Base-by-base conservation (phyloP, 2,888 invertebrate genomes). In the Trichopoda pennipes region DNA sequence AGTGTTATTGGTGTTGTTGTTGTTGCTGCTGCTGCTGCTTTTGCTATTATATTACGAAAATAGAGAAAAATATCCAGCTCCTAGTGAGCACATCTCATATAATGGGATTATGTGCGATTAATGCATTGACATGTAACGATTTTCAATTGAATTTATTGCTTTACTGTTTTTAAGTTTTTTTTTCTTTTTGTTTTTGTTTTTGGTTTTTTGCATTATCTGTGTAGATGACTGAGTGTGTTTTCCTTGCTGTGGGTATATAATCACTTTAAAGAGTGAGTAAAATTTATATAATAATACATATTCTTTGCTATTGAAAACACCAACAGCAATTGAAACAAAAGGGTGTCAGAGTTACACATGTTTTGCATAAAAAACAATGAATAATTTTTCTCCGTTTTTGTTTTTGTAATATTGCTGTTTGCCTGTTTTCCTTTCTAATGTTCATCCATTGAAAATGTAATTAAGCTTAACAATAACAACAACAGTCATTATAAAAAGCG, bases 81-180 rank as follows among this genome's bases (percentile, higher is more conserved):
- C 60, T 80, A 68, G 80, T 83, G 80, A 74, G 88, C 85, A n/a
- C n/a, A 86, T 87, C 77, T 70, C 89, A 86, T 84, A 80, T 90
- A 90, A 91, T 91, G 90, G 91, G 91, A 91, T 91, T 91, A 91
- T 90, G 90, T 88, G 87, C 90, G 91, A 91, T 91, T 91, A 91
- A 91, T 90, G 91, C 91, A 91, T 90, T 91, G 91, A 91, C 91
- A 91, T 91, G 91, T 89, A 91, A 91, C 91, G 91, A 90, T 90
- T 91, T 90, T 89, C 91, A 91, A 89, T 91, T 91, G 91, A 91
- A 91, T 91, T 91, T 90, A 89, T 89, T 89, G 89, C 88, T 89
- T 75, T 86, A 85, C 66, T 84, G 89, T 89, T 89, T 89, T 88
- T 88, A 87, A 47, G 42, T 89, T 53, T 3, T 66, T 23, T 55